A percentile compares a stretch with the other conserved stretches of the same genome.
Conservation (phyloP, 2,888 invertebrate genomes). For the Lasioglossum leucozonium region DNA sequence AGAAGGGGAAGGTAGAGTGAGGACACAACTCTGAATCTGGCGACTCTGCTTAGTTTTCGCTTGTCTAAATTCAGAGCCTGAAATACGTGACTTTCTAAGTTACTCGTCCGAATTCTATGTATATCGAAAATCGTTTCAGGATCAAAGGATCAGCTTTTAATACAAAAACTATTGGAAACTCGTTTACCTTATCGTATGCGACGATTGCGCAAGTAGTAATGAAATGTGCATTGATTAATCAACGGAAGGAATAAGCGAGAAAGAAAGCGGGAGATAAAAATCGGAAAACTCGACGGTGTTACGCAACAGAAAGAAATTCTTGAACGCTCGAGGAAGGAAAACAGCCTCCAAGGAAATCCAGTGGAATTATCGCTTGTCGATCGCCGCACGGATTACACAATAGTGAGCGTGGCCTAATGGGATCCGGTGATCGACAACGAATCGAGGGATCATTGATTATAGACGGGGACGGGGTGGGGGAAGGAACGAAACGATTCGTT, state of each 20-base stretch:
- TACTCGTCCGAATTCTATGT: too few species aligned
- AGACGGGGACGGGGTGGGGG: not conserved
- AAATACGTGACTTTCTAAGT: too few species aligned
- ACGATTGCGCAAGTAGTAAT: too few species aligned
- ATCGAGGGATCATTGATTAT: constrained; percentile 25
- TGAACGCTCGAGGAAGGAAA: not conserved
- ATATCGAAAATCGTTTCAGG: too few species aligned
- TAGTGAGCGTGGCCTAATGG: constrained; percentile 13
- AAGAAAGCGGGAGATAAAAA: not conserved
- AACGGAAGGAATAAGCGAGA: not conserved
- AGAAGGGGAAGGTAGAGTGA: too few species aligned
- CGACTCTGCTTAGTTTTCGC: too few species aligned
- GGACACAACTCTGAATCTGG: too few species aligned
- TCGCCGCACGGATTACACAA: constrained; percentile 26
- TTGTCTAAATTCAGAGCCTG: too few species aligned
- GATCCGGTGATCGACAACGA: constrained; percentile 21
- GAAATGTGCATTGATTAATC: too few species aligned
- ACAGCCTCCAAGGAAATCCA: not conserved
- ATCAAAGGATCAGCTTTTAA: too few species aligned
- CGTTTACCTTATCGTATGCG: too few species aligned
- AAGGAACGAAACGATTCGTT: constrained; percentile 38
- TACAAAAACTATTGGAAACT: not conserved
- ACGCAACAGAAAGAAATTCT: not conserved
- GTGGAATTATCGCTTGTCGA: not conserved
- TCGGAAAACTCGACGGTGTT: not conserved